A percentile compares a stretch with the other conserved stretches of the same genome.
Conservation (phyloP, 2,113 vertebrate genomes). For the Opisthocomus hoazin region DNA sequence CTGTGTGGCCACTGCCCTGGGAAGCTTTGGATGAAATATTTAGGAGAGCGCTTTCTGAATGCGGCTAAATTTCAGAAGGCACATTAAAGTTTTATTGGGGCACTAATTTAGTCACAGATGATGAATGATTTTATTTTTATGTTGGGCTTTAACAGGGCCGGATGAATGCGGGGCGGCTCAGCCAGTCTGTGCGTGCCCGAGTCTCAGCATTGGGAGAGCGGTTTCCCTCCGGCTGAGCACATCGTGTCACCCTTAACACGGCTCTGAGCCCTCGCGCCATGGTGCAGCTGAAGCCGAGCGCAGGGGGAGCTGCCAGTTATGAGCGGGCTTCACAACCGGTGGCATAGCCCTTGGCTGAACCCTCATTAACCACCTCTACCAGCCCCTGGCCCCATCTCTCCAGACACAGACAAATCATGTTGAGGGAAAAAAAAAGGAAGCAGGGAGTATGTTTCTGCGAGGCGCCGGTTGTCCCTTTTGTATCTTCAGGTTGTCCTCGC, state of each 20-base stretch:
- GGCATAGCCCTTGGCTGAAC: neutral
- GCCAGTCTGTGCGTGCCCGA: neutral
- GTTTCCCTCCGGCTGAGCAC: neutral
- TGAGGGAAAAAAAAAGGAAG: neutral
- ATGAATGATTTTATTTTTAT: slow-evolving; percentile 22
- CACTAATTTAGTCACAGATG: slow-evolving; percentile 13
- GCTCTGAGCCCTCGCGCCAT: neutral
- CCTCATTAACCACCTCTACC: neutral
- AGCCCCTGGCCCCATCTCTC: neutral
- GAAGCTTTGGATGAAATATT: slow-evolving; percentile 50
- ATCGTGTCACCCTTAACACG: neutral
- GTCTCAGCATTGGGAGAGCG: neutral
- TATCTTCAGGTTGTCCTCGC: neutral
- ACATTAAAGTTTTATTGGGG: slow-evolving; percentile 38
- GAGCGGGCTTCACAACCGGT: neutral
- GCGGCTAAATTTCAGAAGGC: slow-evolving; percentile 7
- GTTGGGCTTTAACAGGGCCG: neutral
- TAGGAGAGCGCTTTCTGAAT: neutral
- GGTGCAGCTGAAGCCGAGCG: neutral
- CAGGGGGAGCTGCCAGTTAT: neutral
- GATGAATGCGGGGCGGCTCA: neutral
- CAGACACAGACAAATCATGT: neutral
- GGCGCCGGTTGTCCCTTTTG: neutral
- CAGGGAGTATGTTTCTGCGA: neutral
- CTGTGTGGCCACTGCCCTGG: neutral